phyloP scores from a whole-genome alignment of 1,140 invertebrate species.

The Matsumurasca onukii region DNA sequence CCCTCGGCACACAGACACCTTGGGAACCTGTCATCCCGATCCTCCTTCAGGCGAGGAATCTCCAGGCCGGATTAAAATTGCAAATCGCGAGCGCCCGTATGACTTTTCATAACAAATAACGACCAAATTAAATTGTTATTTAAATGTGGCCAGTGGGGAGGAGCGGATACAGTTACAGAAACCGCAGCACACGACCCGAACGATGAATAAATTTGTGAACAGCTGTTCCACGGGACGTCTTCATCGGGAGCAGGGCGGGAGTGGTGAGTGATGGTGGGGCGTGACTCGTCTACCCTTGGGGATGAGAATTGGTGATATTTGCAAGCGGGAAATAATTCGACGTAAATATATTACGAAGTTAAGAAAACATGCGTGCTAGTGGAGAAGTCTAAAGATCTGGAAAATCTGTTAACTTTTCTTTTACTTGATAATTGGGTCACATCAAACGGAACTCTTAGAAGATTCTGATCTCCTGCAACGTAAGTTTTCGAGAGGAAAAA shows the following conservation, averaged over 20 bases:
- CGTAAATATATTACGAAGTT: no score
- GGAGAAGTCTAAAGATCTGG: no score
- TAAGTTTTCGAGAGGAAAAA: no score
- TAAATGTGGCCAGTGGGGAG: constrained; percentile 9
- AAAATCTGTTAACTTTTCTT: no score
- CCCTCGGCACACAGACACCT: no score
- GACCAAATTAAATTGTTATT: constrained; percentile 26
- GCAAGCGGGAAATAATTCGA: no score
- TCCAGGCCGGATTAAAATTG: constrained; percentile 11
- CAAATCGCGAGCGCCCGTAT: constrained; percentile 24
- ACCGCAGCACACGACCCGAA: background rate
- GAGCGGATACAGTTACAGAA: constrained; percentile 10
- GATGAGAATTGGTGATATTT: no score
- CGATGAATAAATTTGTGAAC: constrained; percentile 21
- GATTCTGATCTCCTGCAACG: no score
- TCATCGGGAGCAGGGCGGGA: background rate
- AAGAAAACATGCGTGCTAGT: no score
- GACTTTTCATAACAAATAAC: constrained; percentile 27
- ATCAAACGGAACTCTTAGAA: no score
- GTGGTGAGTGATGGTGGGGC: background rate
- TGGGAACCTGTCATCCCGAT: background rate
- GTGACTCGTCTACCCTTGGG: background rate
- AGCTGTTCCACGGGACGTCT: background rate
- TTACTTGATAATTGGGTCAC: no score
- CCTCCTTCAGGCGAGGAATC: constrained; percentile 7